Base-by-base conservation (phyloP, 92 coral and sea anemone genomes). In the Paragorgia papillata region DNA sequence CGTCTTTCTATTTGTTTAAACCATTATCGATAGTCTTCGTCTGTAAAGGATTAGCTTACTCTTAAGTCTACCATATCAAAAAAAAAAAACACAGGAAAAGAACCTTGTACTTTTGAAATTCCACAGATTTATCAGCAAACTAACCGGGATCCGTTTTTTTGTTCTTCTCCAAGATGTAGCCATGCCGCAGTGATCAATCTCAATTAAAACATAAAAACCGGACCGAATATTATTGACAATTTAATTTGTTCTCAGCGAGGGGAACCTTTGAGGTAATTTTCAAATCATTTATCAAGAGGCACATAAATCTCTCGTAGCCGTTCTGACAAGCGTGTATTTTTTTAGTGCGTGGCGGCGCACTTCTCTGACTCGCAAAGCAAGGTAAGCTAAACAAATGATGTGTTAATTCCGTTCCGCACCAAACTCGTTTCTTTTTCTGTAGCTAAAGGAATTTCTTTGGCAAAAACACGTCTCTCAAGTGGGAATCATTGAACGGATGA, bases 191-290 rank as follows among this genome's bases (percentile, higher is more conserved):
- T 49, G 20, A 68, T 68, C 75, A 68, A 68, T 68, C 75, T 68
- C 75, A 68, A 68, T 68, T 68, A 68, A 68, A 68, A 48, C 54
- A 44, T 56, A 68, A 68, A 48, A 68, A 44, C 75, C 58, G 37
- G 17, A 30, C 75, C 75, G 75, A 68, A 49, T 5, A 18, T 44
- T 68, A 68, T 68, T 68, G 75, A 68, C 75, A 68, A 68, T 68
- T 68, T 68, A 68, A 68, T 68, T 68, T 68, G 75, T 68, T 68
- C 75, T 68, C 75, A 68, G 75, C 75, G 48, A 68, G 75, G 75
- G 75, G 32, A 46, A 68, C 41, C 41, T 68, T 68, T 68, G 58
- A 68, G 22, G 75, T 49, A 68, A 68, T 68, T 68, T 68, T 68
- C 75, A 68, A 68, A 68, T 68, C 75, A 68, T 68, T 68, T 68